These are phyloP conservation scores for Mormyrops attenuatus DNA, from an alignment of 2,797 vertebrate species.

Conservation along the genomic window DNA sequence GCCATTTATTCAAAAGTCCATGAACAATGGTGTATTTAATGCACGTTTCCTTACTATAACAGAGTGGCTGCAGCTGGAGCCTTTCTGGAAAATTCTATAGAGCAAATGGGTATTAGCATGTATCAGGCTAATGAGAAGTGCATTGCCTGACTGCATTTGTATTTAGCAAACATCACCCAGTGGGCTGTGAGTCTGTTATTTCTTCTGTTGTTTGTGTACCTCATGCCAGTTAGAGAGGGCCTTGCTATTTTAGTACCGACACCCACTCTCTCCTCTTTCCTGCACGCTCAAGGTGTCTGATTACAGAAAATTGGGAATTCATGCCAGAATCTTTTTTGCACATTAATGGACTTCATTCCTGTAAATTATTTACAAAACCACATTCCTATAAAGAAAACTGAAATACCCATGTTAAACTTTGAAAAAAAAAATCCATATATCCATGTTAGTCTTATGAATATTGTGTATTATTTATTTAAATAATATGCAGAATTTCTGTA, in stretches of 20 bases:
- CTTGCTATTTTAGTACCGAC: not conserved
- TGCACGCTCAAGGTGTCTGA: slow-evolving; percentile 1
- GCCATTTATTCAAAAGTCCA: not conserved
- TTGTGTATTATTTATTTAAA: not conserved
- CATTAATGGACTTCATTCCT: not conserved
- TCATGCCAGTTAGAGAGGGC: not conserved
- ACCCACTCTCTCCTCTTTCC: not conserved
- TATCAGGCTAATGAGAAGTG: not conserved
- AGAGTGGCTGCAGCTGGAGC: not conserved
- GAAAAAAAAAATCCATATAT: not conserved
- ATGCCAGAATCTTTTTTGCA: not conserved
- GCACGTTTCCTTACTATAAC: not conserved
- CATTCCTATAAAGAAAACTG: not conserved
- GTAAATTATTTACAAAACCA: not conserved
- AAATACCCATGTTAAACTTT: not conserved
- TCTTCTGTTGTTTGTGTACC: not conserved
- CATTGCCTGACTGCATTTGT: not conserved
- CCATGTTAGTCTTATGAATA: not conserved
- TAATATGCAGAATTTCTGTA: not conserved
- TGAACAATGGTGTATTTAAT: slow-evolving; percentile 3
- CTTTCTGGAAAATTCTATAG: not conserved
- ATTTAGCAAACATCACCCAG: slow-evolving; percentile 8
- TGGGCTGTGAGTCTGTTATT: slow-evolving; percentile 10
- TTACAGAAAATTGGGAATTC: not conserved
- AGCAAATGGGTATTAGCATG: not conserved